phyloP scores from a whole-genome alignment of 2,113 vertebrate genomes.

The Sylvia atricapilla region DNA sequence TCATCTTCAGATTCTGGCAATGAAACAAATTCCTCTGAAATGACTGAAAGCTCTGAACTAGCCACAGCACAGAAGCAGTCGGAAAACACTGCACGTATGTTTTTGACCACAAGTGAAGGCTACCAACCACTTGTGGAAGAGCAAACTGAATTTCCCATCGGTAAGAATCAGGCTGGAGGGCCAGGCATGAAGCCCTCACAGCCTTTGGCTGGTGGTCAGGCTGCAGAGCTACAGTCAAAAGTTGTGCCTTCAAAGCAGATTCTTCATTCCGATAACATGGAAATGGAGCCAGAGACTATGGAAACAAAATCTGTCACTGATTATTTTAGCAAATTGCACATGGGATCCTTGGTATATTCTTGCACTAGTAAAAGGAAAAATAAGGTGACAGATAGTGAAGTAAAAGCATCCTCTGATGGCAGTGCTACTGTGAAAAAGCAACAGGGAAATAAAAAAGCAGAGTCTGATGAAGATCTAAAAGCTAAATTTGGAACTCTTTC shows the following conservation, averaged over 20 bases:
- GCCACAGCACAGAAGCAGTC: conserved; percentile 90
- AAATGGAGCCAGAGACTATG: conserved; percentile 99
- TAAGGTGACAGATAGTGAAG: conserved; percentile 78
- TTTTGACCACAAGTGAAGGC: conserved; percentile 84
- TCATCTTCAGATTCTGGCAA: conserved; percentile 99
- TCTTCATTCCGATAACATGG: conserved; percentile 89
- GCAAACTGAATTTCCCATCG: conserved; percentile 82
- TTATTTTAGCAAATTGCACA: conserved; percentile 94
- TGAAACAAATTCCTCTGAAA: conserved; percentile 99
- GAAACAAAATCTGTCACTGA: conserved; percentile 96
- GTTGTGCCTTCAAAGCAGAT: conserved; percentile 89
- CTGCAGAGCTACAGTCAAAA: conserved; percentile 81
- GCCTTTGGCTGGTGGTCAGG: conserved; percentile 69
- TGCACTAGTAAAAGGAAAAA: conserved; percentile 86
- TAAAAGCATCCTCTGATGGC: conserved; percentile 71
- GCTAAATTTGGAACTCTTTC: conserved; percentile 85
- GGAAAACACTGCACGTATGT: conserved; percentile 87
- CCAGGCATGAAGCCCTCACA: conserved; percentile 75
- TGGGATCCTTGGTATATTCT: conserved; percentile 85
- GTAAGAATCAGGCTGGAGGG: conserved; percentile 65
- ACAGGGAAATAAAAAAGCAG: conserved; percentile 72
- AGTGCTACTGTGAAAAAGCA: conserved; percentile 77
- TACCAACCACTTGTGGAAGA: conserved; percentile 86
- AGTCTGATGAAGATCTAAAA: conserved; percentile 79
- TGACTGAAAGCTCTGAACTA: conserved; percentile 97